Evolutionary conservation across 1,140 invertebrate species (phyloP).

Genomic region (Plectus sambesii): DNA sequence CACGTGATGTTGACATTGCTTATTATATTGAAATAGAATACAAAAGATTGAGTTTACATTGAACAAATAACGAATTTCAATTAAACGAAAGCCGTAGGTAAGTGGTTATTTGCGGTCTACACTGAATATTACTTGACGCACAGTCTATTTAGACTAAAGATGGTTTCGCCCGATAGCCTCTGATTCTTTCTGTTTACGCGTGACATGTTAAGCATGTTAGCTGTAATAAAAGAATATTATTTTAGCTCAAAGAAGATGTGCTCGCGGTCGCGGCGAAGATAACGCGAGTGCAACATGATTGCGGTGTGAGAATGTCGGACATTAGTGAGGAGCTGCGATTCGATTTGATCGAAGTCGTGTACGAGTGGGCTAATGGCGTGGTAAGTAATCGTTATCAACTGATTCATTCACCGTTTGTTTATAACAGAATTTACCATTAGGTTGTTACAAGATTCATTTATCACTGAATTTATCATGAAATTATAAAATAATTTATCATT

Average conservation of each 20-base stretch:
- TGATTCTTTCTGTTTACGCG: slow-evolving; percentile 34
- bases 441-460: background rate
- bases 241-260: slow-evolving; percentile 54
- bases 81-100: too few relatives aligned
- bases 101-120: too few relatives aligned
- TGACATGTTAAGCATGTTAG: slow-evolving; percentile 19
- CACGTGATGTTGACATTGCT: too few relatives aligned
- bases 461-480: background rate
- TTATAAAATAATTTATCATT: background rate
- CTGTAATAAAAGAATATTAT: too few relatives aligned
- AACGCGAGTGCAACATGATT: slow-evolving; percentile 51
- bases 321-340: slow-evolving; percentile 67
- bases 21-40: too few relatives aligned
- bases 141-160: background rate
- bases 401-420: slow-evolving; percentile 5
- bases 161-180: slow-evolving; percentile 23
- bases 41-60: too few relatives aligned
- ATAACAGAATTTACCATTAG: too few relatives aligned
- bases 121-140: too few relatives aligned
- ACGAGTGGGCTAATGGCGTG: slow-evolving; percentile 72
- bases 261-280: slow-evolving; percentile 52
- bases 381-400: slow-evolving; percentile 47
- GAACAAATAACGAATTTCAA: too few relatives aligned
- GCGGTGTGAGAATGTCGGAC: slow-evolving; percentile 51
- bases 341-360: slow-evolving; percentile 78